Evolutionary conservation across 2,888 invertebrate genomes (phyloP), one percentile per base, ranked within the genome.

Genomic region (Trilocha varians): DNA sequence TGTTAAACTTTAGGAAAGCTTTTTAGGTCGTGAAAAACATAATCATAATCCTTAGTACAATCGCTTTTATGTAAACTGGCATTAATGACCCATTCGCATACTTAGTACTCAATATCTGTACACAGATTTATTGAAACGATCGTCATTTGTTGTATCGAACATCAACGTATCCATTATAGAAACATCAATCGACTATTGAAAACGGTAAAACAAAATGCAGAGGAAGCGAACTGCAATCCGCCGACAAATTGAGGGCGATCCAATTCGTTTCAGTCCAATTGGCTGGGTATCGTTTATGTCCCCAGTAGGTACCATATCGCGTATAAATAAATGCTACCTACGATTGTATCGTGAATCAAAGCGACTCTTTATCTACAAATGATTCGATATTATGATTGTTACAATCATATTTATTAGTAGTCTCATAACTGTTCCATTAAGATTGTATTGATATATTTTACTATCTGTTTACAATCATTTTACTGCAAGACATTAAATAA

Each of bases 261-360:
- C 83, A 80, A 83, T 84, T 82, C 80, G 83, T 82, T 83, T 77
- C 83, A 82, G 76, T 82, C 82, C 80, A 80, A 83, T 83, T 83
- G 82, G 75, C 71, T 68, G 78, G 72, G 70, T 79, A 80, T 78
- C 82, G 78, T 78, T 77, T 78, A 76, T 78, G 74, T 76, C 63
- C 70, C 69, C 70, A 75, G 70, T n/a, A n/a, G n/a, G n/a, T 74
- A 70, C 65, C 67, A 69, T 72, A 70, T 67, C 67, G 55, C 57
- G 59, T 57, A 64, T 59, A 57, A 55, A 51, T 55, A 48, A 55
- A 61, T 60, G 62, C 25, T 57, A 51, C 58, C 57, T 67, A 66
- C 59, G 58, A 59, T 56, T 54, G 50, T 60, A 64, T 65, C 67
- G 68, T 67, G 60, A 70, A 74, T 71, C 74, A 73, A 71, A 70